Evolutionary conservation across 2,888 invertebrate species (phyloP).

Genomic region (Hypsopygia costalis): DNA sequence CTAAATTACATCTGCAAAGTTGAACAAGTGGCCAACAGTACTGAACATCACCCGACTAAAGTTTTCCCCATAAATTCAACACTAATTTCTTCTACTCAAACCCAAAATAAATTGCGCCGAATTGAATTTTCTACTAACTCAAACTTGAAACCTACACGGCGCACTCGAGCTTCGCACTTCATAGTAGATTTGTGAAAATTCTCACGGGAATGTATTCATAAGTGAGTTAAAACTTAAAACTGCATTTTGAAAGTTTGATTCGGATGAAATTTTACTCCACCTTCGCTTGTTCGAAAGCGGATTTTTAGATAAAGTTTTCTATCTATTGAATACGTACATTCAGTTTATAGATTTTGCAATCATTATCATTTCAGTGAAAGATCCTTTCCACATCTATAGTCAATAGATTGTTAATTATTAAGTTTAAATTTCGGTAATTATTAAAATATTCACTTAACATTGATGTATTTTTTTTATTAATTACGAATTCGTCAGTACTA

Average conservation of each 20-base stretch:
- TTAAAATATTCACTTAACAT: too few relatives aligned
- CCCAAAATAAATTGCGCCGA: not conserved
- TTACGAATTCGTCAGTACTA: too few relatives aligned
- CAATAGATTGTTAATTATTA: too few relatives aligned
- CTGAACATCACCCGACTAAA: too few relatives aligned
- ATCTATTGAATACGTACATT: not conserved
- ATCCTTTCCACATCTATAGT: too few relatives aligned
- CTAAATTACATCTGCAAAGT: too few relatives aligned
- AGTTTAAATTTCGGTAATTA: too few relatives aligned
- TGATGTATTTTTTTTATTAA: too few relatives aligned
- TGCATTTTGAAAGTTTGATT: constrained; percentile 16
- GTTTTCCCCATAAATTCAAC: too few relatives aligned
- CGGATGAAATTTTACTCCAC: constrained; percentile 10
- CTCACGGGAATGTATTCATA: constrained; percentile 20
- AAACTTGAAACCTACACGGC: constrained; percentile 7
- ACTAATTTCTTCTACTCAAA: too few relatives aligned
- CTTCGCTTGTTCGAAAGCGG: constrained; percentile 2
- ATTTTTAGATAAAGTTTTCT: not conserved
- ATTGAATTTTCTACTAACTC: constrained; percentile 2
- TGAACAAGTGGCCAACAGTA: too few relatives aligned
- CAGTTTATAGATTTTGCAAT: not conserved
- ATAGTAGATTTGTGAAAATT: constrained; percentile 22
- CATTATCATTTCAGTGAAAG: too few relatives aligned
- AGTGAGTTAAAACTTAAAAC: constrained; percentile 22
- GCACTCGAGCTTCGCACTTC: constrained; percentile 11